These are phyloP conservation scores for Dioctria linearis DNA, from an alignment of 2,888 invertebrate genomes.

Conservation along the genomic window DNA sequence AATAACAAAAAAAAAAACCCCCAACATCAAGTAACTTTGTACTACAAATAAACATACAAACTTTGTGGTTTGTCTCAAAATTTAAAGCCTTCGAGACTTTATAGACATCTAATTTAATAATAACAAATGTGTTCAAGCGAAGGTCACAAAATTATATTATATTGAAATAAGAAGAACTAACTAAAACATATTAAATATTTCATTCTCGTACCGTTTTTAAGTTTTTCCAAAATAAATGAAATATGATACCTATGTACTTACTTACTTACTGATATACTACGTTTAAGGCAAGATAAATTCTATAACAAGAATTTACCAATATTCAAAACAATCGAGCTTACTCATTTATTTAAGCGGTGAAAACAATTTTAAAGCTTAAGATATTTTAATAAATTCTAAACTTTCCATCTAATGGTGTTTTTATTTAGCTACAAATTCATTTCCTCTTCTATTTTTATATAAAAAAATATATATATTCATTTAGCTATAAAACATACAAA, in stretches of 20 bases:
- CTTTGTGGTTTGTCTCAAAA: conserved; percentile 25
- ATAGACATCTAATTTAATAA: not conserved
- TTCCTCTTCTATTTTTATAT: conserved; percentile 46
- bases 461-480: not conserved
- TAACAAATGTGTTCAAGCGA: conserved; percentile 39
- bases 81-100: conserved; percentile 4
- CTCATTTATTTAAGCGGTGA: conserved; percentile 40
- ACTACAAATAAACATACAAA: not conserved
- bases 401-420: conserved; percentile 42
- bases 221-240: conserved; percentile 3
- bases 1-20: no score
- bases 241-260: not conserved
- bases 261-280: not conserved
- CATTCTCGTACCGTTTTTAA: conserved; percentile 40
- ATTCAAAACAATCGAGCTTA: conserved; percentile 47
- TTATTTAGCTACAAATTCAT: conserved; percentile 45
- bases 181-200: not conserved
- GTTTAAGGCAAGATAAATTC: conserved; percentile 2
- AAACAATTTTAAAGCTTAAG: conserved; percentile 35
- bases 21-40: no score
- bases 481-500: conserved; percentile 25
- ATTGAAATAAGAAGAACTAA: not conserved
- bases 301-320: conserved; percentile 12
- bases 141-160: conserved; percentile 3
- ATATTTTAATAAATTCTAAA: conserved; percentile 41